Evolutionary conservation across 1,140 invertebrate genomes (phyloP).

Genomic region (Anastatus disparis): DNA sequence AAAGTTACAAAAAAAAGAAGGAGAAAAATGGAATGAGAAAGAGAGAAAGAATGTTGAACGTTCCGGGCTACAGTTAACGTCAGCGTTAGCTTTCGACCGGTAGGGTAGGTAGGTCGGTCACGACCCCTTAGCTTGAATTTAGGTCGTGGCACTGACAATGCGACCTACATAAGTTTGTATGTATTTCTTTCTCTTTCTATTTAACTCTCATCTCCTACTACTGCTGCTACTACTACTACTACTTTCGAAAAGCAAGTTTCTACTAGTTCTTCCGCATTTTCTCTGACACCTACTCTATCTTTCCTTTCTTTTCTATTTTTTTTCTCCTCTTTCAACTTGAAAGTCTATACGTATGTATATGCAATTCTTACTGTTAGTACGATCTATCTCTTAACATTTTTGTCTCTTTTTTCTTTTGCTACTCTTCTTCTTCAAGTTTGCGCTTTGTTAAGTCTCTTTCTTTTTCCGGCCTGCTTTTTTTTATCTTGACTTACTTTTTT

Average conservation of each 20-base stretch:
- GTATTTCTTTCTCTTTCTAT: conserved; percentile 22
- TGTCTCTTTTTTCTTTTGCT: too few species aligned
- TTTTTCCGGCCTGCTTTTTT: background rate
- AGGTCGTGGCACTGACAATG: conserved; percentile 57
- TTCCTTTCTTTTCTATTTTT: background rate
- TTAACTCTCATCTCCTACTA: too few species aligned
- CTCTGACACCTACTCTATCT: background rate
- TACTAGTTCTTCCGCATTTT: conserved; percentile 24
- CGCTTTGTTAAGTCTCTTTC: background rate
- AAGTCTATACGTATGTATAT: background rate
- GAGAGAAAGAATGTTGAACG: too few species aligned
- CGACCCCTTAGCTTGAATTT: conserved; percentile 40
- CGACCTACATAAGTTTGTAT: conserved; percentile 52
- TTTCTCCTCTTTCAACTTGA: too few species aligned
- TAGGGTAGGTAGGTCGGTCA: background rate
- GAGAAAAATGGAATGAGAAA: too few species aligned
- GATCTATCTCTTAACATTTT: background rate
- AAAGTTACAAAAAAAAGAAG: too few species aligned
- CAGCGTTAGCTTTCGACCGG: background rate
- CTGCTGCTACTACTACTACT: too few species aligned
- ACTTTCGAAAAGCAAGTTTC: too few species aligned
- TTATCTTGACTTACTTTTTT: conserved; percentile 15
- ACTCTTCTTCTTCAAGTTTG: too few species aligned
- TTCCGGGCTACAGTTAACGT: background rate
- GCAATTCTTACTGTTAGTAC: background rate